phyloP scores from a whole-genome alignment of 2,888 invertebrate genomes.

The Chaetogeoica ovagalla region DNA sequence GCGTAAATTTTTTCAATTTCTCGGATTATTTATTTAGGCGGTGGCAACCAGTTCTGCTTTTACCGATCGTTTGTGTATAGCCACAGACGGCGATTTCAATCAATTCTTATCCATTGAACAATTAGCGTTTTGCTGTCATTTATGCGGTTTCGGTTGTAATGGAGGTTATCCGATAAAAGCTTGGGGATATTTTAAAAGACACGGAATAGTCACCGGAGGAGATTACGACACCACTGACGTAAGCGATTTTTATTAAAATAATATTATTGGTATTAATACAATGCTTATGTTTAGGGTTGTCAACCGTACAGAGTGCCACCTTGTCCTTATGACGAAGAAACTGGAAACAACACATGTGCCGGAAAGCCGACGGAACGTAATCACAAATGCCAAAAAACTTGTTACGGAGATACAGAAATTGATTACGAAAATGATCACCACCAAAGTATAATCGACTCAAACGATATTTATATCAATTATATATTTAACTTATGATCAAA shows the following conservation, averaged over 20 bases:
- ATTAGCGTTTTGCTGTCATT: neutral
- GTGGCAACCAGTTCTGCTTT: slow-evolving; percentile 1
- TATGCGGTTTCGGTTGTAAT: slow-evolving; percentile 72
- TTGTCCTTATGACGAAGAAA: neutral
- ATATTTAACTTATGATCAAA: too few species aligned
- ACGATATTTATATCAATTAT: too few species aligned
- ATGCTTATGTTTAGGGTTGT: neutral
- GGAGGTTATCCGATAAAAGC: slow-evolving; percentile 79
- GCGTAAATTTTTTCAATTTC: neutral
- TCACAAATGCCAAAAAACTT: neutral
- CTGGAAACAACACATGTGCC: neutral
- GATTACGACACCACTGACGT: slow-evolving; percentile 71
- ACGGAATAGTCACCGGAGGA: slow-evolving; percentile 61
- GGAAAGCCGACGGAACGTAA: neutral
- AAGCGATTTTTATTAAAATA: neutral
- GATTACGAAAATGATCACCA: neutral
- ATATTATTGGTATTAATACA: too few species aligned
- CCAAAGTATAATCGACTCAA: neutral
- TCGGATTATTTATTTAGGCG: neutral
- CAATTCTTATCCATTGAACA: slow-evolving; percentile 1
- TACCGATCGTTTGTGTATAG: slow-evolving; percentile 28
- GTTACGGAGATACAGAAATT: neutral
- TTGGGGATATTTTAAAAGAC: slow-evolving; percentile 64
- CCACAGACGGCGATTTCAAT: slow-evolving; percentile 11
- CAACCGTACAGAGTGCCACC: neutral